phyloP scores from a whole-genome alignment of 2,888 invertebrate genomes.

The Siphlonurus alternatus region DNA sequence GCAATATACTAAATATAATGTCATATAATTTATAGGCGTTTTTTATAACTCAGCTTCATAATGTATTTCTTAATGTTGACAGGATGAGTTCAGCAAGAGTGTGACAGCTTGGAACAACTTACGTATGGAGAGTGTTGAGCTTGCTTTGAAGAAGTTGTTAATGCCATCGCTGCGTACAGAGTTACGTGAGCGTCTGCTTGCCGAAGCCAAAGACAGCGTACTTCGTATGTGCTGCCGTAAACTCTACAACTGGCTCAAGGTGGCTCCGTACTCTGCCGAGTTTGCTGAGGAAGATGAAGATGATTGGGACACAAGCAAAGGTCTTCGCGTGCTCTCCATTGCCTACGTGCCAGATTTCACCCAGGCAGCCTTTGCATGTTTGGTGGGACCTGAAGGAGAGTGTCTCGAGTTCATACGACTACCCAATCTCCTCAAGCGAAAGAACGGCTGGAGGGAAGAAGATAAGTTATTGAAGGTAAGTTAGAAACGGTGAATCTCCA shows the following conservation, averaged over 20 bases:
- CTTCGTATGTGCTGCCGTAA: conserved; percentile 70
- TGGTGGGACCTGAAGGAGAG: conserved; percentile 79
- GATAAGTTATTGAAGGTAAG: conserved; percentile 43
- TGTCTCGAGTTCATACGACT: conserved; percentile 80
- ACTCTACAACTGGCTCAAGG: conserved; percentile 78
- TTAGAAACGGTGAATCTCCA: no score
- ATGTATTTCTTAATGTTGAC: conserved; percentile 14
- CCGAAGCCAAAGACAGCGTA: conserved; percentile 77
- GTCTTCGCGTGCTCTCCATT: conserved; percentile 71
- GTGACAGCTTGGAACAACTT: conserved; percentile 93
- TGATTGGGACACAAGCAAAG: conserved; percentile 74
- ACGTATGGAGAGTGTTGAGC: conserved; percentile 70
- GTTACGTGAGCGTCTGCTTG: conserved; percentile 54
- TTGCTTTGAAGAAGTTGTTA: conserved; percentile 73
- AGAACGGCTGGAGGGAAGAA: conserved; percentile 49
- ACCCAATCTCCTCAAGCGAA: conserved; percentile 67
- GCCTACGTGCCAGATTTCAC: conserved; percentile 73
- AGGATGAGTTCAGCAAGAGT: conserved; percentile 87
- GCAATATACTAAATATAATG: neutral
- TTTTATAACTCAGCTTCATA: neutral
- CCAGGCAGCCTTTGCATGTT: conserved; percentile 73
- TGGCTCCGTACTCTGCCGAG: conserved; percentile 63
- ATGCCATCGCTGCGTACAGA: conserved; percentile 82
- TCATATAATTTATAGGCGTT: neutral
- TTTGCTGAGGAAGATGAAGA: conserved; percentile 75